Percentiles rank a stretch among this genome's conserved stretches.
phyloP scores from a whole-genome alignment of 1,140 invertebrate species.

The Pseudomyrmex sp. region DNA sequence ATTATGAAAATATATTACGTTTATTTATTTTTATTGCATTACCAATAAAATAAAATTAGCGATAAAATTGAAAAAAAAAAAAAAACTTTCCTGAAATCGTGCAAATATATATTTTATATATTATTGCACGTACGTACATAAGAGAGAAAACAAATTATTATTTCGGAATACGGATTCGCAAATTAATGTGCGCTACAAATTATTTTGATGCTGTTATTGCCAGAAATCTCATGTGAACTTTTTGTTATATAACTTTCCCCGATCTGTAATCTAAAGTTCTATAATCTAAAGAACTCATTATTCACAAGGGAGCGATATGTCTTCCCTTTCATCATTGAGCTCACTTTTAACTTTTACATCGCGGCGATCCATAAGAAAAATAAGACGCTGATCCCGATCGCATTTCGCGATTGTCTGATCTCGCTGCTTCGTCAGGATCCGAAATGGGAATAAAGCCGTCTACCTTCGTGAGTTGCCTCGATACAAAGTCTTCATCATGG shows the following conservation, averaged over 20 bases:
- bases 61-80: not conserved
- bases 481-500: constrained; percentile 60
- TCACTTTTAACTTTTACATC: constrained; percentile 57
- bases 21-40: not conserved
- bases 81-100: not conserved
- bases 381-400: constrained; percentile 45
- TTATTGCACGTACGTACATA: not conserved
- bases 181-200: not conserved
- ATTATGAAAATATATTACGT: not conserved
- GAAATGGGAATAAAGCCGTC: constrained; percentile 37
- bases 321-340: constrained; percentile 60
- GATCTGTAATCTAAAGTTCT: not conserved
- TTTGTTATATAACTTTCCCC: not conserved
- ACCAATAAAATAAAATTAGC: not conserved
- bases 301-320: constrained; percentile 67
- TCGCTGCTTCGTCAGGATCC: constrained; percentile 38
- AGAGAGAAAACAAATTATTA: not conserved
- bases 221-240: constrained; percentile 14
- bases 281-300: constrained; percentile 60
- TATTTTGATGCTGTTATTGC: not conserved
- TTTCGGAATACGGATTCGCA: not conserved
- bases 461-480: constrained; percentile 43
- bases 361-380: constrained; percentile 13
- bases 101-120: no score
- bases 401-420: constrained; percentile 30